These are phyloP conservation scores for Panorpa germanica DNA, from an alignment of 2,888 invertebrate species.

Conservation along the genomic window DNA sequence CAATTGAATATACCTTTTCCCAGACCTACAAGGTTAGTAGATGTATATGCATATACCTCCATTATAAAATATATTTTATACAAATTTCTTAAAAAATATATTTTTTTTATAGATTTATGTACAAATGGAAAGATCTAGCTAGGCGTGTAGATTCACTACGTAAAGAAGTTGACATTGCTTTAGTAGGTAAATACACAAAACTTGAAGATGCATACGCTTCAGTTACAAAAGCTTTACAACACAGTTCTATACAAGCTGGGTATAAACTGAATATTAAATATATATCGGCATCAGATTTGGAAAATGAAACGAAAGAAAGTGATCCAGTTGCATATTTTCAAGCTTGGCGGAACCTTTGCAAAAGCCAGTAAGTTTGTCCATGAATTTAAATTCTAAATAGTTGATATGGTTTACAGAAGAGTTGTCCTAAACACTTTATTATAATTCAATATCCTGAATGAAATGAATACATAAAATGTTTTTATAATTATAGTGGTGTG, in stretches of 20 bases:
- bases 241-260: conserved; percentile 73
- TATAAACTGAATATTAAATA: conserved; percentile 74
- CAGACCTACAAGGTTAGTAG: conserved; percentile 37
- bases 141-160: conserved; percentile 67
- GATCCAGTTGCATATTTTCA: conserved; percentile 77
- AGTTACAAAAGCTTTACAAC: conserved; percentile 84
- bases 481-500: conserved; percentile 47
- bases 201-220: conserved; percentile 94
- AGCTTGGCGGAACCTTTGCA: conserved; percentile 83
- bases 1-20: conserved; percentile 51
- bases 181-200: conserved; percentile 95
- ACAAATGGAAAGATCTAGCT: conserved; percentile 78
- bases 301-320: conserved; percentile 45
- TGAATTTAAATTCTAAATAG: conserved; percentile 6
- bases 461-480: conserved; percentile 5
- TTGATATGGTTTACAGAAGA: neutral
- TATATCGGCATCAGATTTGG: conserved; percentile 81
- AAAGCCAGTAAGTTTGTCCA: conserved; percentile 48
- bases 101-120: conserved; percentile 42
- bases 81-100: neutral
- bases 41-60: conserved; percentile 1
- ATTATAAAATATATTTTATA: conserved; percentile 3
- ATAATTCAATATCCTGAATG: neutral
- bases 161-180: conserved; percentile 70
- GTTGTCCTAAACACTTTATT: neutral